Base-by-base conservation (phyloP, 2,113 vertebrate species). In the Oreochromis niloticus region DNA sequence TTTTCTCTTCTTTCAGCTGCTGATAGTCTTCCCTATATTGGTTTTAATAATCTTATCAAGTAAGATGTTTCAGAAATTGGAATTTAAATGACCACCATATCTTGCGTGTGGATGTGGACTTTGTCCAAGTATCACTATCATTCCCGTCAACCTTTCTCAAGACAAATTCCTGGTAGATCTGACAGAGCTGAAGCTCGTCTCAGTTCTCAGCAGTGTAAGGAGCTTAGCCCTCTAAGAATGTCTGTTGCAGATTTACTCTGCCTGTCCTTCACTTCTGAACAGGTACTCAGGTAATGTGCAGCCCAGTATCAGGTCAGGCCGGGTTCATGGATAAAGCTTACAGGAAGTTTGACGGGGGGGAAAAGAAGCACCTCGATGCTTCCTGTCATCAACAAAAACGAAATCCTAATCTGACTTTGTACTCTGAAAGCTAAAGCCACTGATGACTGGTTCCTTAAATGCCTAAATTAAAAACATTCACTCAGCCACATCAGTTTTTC, bases 221-320 rank as follows among this genome's bases (percentile, higher is more conserved):
- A 92, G 94, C 92, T 95, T 95, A 95, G 30, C 39, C 66, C 50
- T 91, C 41, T 94, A 57, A 95, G 89, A 81, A 85, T 27, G 91
- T 89, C 89, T 63, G 84, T 84, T 39, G 86, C 56, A 89, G 91
- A 84, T 89, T 85, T 92, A 87, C 84, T 86, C 30, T n/a, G 11
- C 59, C 75, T 88, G 86, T 92, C 83, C 91, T 87, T 34, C 59
- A 19, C 81, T 75, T 39, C 61, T 61, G 30, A 36, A 32, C 87
- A 88, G 84, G 85, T 41, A 84, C 16, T 13, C 86, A 81, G 84
- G 85, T 41, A 80, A 12, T 11, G 50, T 9, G 24, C 14, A 9
- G 36, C 63, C 68, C 82, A 8, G 41, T 73, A 17, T 82, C 78
- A 5, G 75, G 79, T 54, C 83, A 86, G 82, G 75, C 9, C 80